Evolutionary conservation across 1,140 invertebrate species (phyloP).

Genomic region (Liolophura sinensis): DNA sequence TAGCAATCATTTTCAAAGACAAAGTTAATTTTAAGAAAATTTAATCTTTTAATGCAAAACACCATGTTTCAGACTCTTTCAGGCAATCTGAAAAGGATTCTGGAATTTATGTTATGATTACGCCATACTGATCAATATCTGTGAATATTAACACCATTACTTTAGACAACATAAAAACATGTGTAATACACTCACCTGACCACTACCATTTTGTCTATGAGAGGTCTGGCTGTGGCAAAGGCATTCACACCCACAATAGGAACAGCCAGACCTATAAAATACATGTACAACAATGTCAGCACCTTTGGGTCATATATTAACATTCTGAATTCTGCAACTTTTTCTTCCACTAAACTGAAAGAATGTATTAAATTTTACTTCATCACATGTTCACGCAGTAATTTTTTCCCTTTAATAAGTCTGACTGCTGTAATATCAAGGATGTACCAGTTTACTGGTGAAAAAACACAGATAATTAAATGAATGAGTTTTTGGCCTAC

Average conservation of each 20-base stretch:
- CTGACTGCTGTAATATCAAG: no score
- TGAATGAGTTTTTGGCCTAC: constrained; percentile 56
- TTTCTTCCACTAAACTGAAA: no score
- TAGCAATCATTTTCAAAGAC: background rate
- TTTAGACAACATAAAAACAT: background rate
- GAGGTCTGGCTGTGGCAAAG: constrained; percentile 73
- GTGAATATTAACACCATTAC: background rate
- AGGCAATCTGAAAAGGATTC: no score
- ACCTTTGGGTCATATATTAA: background rate
- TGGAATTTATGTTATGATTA: no score
- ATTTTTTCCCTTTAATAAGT: no score
- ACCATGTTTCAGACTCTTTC: no score
- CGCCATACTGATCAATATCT: background rate
- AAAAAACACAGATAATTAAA: no score
- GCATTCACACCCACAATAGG: constrained; percentile 88
- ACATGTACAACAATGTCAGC: constrained; percentile 2
- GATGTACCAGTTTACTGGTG: no score
- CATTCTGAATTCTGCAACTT: no score
- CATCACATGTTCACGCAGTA: no score
- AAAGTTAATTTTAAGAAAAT: constrained; percentile 2
- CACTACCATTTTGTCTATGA: constrained; percentile 81
- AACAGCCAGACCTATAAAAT: constrained; percentile 73
- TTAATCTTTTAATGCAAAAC: background rate
- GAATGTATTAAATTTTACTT: no score
- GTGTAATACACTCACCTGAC: constrained; percentile 45